Evolutionary conservation across 2,113 vertebrate species (phyloP), one percentile per base, ranked within the genome.

Genomic region (Psophia crepitans): DNA sequence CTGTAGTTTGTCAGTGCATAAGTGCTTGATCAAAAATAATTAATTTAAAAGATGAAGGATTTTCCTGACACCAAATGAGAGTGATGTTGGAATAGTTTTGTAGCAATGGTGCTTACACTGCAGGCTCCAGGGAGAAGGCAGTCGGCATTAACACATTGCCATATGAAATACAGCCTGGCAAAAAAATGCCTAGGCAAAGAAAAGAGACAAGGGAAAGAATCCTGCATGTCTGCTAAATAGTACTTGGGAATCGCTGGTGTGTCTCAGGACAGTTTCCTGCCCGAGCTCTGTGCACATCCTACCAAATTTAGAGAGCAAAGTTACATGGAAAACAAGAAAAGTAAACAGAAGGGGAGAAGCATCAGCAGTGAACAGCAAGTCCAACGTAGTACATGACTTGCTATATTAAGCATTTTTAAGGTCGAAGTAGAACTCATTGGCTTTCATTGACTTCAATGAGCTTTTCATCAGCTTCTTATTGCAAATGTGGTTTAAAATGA

Each of bases 401-500:
- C 33, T 71, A 19, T 48, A 89, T 41, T 76, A 81, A 84, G 22
- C 16, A 5, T 28, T 11, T 69, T 57, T 89, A 93, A 81, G 14
- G 58, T 28, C 60, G 51, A 89, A 86, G 80, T 24, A 88, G 76
- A 92, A 80, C 39, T 76, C 48, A 43, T 80, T 83, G 77, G 33
- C 64, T 48, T 90, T 86, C 61, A 70, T n/a, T 75, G 74, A 87
- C 74, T 87, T 92, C 65, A 91, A 49, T 37, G 51, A 92, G 46
- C 6, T 90, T 96, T 93, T 93, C 82, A 82, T 87, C 85, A 91
- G 41, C 41, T 60, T 21, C 14, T 94, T 58, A 74, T 30, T 89
- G 44, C 90, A 93, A 84, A 84, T 3, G 8, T 12, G 8, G 28
- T 75, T 93, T 84, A 54, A 91, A 96, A 75, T 75, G 56, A 85